Evolutionary conservation across 2,888 invertebrate species (phyloP).

Genomic region (Thereva unica): DNA sequence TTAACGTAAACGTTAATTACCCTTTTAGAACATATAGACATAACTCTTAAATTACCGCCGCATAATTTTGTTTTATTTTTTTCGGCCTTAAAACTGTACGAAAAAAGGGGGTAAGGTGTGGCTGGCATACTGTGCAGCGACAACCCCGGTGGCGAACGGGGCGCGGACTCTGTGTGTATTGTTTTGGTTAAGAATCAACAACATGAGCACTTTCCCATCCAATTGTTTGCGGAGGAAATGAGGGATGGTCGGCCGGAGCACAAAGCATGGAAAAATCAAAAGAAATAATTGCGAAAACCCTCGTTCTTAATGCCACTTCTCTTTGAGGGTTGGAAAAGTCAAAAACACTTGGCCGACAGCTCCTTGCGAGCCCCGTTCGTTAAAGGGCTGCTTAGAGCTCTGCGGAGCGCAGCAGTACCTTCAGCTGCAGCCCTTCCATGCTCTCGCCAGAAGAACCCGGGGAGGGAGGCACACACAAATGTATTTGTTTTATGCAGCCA

Average conservation of each 20-base stretch:
- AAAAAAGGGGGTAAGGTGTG: constrained; percentile 27
- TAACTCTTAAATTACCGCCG: constrained; percentile 35
- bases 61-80: constrained; percentile 20
- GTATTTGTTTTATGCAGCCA: constrained; percentile 32
- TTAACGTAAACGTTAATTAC: constrained; percentile 43
- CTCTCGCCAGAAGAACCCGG: background rate
- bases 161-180: background rate
- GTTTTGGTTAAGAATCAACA: constrained; percentile 5
- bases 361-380: constrained; percentile 6
- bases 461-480: constrained; percentile 15
- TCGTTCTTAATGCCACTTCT: constrained; percentile 1
- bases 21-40: constrained; percentile 39
- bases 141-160: background rate
- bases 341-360: constrained; percentile 24
- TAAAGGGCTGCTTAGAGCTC: background rate
- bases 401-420: background rate
- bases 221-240: constrained; percentile 25
- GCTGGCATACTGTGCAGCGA: constrained; percentile 5
- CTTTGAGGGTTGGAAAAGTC: constrained; percentile 25
- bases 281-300: constrained; percentile 21
- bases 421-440: background rate
- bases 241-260: constrained; percentile 14
- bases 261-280: background rate
- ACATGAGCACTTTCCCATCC: constrained; percentile 12
- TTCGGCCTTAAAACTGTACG: constrained; percentile 4